Conservation (phyloP, 2,113 vertebrate species). For the Geococcyx californianus region DNA sequence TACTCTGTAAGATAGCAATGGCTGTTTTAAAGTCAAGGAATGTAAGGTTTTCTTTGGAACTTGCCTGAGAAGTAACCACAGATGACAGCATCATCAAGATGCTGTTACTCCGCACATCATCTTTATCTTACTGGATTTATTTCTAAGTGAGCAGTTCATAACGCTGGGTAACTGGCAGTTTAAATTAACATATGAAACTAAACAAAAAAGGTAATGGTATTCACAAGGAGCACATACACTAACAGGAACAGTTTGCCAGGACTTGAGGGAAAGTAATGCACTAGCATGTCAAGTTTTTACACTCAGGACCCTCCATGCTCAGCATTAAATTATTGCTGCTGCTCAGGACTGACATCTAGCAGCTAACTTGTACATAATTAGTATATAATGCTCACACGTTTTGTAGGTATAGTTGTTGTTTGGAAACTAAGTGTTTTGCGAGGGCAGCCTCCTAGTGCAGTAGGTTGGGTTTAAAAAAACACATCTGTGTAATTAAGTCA, state of each 20-base stretch:
- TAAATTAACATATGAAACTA: neutral
- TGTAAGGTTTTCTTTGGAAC: fast-evolving
- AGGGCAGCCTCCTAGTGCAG: neutral
- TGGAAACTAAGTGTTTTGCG: neutral
- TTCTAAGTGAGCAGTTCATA: neutral
- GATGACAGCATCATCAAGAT: neutral
- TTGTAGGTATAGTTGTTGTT: neutral
- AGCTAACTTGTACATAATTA: neutral
- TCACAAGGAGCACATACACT: neutral
- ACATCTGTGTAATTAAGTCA: neutral
- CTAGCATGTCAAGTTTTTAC: neutral
- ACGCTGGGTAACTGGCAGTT: neutral
- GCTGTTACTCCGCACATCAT: neutral
- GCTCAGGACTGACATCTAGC: neutral
- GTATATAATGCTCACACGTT: neutral
- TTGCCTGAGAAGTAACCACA: neutral
- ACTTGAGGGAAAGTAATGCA: neutral
- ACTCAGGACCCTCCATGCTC: neutral
- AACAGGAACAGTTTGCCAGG: neutral
- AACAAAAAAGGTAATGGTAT: neutral
- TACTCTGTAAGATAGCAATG: neutral
- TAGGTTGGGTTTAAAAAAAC: neutral
- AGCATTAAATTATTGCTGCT: neutral
- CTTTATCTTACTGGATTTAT: neutral
- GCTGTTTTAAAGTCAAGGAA: neutral